Percentiles rank a stretch among this genome's conserved stretches.
Evolutionary conservation across 2,888 invertebrate species (phyloP).

Genomic region (Tenthredo scrophulariae): DNA sequence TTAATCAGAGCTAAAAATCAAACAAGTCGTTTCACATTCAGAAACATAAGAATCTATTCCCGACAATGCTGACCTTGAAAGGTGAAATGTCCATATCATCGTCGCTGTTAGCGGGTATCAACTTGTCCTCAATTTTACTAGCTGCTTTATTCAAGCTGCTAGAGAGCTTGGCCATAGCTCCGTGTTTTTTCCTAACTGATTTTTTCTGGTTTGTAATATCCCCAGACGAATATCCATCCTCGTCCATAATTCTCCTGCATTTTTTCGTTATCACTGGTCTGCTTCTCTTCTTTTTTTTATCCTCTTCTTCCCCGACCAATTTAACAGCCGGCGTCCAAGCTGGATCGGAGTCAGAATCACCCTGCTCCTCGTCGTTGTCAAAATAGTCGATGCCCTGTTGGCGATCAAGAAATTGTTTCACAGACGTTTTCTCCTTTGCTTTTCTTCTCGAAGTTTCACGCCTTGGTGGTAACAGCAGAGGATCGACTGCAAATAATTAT

Average conservation of each 20-base stretch:
- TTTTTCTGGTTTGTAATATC: constrained; percentile 75
- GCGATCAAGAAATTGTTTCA: constrained; percentile 79
- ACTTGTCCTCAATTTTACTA: constrained; percentile 73
- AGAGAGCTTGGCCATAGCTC: constrained; percentile 61
- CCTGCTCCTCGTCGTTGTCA: constrained; percentile 81
- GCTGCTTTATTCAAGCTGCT: constrained; percentile 63
- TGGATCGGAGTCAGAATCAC: constrained; percentile 86
- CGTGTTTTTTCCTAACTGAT: constrained; percentile 77
- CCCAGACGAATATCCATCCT: constrained; percentile 81
- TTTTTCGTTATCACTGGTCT: constrained; percentile 72
- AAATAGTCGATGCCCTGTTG: constrained; percentile 72
- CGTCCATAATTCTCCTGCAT: constrained; percentile 78
- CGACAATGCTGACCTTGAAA: constrained; percentile 69
- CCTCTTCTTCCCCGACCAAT: constrained; percentile 75
- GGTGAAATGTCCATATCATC: constrained; percentile 76
- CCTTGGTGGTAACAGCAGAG: constrained; percentile 77
- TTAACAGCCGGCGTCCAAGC: constrained; percentile 87
- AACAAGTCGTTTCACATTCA: background rate
- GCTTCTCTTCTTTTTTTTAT: constrained; percentile 76
- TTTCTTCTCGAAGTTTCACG: constrained; percentile 84
- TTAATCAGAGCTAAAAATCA: background rate
- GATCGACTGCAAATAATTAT: constrained; percentile 72
- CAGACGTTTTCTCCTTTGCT: constrained; percentile 84
- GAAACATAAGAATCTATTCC: background rate
- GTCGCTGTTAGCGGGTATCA: constrained; percentile 71